Evolutionary conservation across 2,888 invertebrate genomes (phyloP).

Genomic region (Sepiola atlantica): DNA sequence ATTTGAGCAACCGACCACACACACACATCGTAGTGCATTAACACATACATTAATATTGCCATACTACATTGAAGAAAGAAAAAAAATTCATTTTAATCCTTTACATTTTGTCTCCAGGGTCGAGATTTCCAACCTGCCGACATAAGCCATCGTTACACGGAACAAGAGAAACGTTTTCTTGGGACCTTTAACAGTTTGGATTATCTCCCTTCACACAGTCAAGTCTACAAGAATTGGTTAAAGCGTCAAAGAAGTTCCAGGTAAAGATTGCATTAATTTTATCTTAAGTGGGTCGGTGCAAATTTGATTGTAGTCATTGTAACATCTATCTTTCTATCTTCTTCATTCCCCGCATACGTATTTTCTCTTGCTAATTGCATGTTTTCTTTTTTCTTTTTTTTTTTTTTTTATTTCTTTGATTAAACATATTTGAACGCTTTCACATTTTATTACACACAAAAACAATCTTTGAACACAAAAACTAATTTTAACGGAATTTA

Average conservation of each 20-base stretch:
- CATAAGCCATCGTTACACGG: conserved; percentile 74
- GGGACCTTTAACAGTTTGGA: conserved; percentile 73
- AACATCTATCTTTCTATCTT: neutral
- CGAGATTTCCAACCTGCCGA: conserved; percentile 74
- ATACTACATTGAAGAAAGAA: no score
- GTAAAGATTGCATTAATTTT: conserved; percentile 53
- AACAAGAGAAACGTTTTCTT: conserved; percentile 72
- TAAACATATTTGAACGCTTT: no score
- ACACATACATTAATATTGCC: no score
- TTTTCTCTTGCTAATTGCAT: no score
- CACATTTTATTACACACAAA: no score
- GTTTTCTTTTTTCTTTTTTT: no score
- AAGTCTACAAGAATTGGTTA: conserved; percentile 73
- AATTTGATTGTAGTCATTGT: neutral
- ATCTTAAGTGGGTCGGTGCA: neutral
- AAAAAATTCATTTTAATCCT: neutral
- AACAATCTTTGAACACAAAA: no score
- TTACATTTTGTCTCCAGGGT: conserved; percentile 60
- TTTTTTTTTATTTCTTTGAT: no score
- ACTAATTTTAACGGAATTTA: no score
- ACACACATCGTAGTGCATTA: no score
- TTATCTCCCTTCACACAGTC: conserved; percentile 73
- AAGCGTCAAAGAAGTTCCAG: conserved; percentile 65
- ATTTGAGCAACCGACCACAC: no score
- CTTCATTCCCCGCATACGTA: neutral